phyloP scores from a whole-genome alignment of 37 sponge, comb jelly and placozoan species.

The Aplysina aerophoba region DNA sequence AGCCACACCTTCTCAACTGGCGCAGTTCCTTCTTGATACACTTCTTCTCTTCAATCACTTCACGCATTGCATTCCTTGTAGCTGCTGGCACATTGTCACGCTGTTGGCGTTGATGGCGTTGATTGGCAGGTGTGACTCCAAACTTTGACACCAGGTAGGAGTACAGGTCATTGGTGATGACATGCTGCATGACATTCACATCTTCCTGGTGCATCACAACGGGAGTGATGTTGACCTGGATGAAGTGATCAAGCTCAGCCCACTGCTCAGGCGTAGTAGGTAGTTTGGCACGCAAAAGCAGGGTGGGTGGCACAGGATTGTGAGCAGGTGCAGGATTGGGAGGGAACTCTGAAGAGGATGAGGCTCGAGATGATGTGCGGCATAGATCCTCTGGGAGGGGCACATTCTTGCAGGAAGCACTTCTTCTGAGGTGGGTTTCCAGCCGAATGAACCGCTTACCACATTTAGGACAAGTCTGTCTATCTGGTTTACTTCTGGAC shows the following conservation, averaged over 20 bases:
- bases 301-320: neutral
- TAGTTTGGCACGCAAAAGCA: neutral
- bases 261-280: conserved; percentile 22
- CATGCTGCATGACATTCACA: conserved; percentile 8
- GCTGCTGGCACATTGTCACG: conserved; percentile 10
- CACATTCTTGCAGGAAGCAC: conserved; percentile 7
- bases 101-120: neutral
- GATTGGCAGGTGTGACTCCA: neutral
- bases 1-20: neutral
- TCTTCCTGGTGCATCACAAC: neutral
- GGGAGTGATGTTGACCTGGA: conserved; percentile 3
- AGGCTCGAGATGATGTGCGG: too few relatives aligned
- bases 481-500: neutral
- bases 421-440: neutral
- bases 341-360: neutral
- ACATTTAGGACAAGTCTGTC: neutral
- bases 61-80: neutral
- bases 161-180: neutral
- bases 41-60: neutral
- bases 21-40: neutral
- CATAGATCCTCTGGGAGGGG: too few relatives aligned
- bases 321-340: neutral
- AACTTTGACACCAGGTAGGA: conserved; percentile 8
- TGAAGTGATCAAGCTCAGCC: conserved; percentile 3
- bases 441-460: conserved; percentile 14